Evolutionary conservation across 2,888 invertebrate species (phyloP), one percentile per base, ranked within the genome.

Genomic region (Eupithecia exiguata): DNA sequence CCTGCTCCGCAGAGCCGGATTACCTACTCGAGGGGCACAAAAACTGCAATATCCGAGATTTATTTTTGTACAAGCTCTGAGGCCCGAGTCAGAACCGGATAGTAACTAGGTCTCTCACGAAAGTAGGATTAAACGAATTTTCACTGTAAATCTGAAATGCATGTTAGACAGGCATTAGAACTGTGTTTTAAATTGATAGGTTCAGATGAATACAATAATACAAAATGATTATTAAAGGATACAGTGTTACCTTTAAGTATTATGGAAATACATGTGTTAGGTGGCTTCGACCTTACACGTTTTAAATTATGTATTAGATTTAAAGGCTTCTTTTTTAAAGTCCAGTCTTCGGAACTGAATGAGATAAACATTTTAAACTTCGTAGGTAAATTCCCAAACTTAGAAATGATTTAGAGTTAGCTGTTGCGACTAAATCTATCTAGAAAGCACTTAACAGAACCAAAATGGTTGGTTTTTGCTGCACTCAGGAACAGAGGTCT

Each of bases 401-500:
- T 62, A 16, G 18, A 16, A 36, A 36, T 35, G 35, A 62, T 14
- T 35, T 61, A n/a, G 30, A 53, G 49, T n/a, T 4, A 53, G 21
- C 69, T 38, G 53, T 49, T 68, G 36, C 61, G 43, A 49, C 69
- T 71, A 67, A 69, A 73, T 76, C 67, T 71, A 73, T 76, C 71
- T 73, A 65, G n/a, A 25, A 74, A 72, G 68, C 72, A 65, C 70
- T 73, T 38, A 67, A 58, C 53, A 70, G 69, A 58, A 67, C 72
- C 53, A 46, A 70, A 75, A 70, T 72, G 68, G 68, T 38, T 35
- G 67, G 70, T 72, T 77, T 75, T 77, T 75, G 70, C 68, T 65
- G 62, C 77, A 74, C 68, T 74, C 71, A 49, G 68, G 69, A 78
- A 77, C 79, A 75, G 72, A 71, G 58, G 73, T 40, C 72, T 77